A percentile compares a stretch with the other conserved stretches of the same genome.
Evolutionary conservation across 35 echinoderm and acorn worm genomes (phyloP).

Genomic region (Diadema setosum): DNA sequence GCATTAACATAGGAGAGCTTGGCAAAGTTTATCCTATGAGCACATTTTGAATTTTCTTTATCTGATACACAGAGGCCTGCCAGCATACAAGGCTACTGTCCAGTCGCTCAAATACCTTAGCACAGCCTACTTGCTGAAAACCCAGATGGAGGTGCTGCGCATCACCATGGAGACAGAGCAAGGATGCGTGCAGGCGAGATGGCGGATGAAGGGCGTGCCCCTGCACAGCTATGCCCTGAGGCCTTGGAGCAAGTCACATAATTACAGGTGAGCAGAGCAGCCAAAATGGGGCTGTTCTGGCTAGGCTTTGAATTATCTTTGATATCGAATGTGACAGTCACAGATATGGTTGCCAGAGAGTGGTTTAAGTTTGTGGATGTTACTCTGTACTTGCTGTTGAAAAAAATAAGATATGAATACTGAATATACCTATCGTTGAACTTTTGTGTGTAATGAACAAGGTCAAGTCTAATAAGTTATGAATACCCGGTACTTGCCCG

Average conservation of each 20-base stretch:
- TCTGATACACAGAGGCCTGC: conserved; percentile 70
- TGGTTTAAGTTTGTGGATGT: no score
- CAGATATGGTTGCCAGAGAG: no score
- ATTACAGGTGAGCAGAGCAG: conserved; percentile 72
- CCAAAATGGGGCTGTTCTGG: no score
- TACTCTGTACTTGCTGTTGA: no score
- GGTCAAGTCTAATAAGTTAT: no score
- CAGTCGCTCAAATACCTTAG: conserved; percentile 81
- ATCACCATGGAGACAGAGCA: conserved; percentile 72
- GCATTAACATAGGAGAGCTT: not conserved
- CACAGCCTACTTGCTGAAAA: conserved; percentile 54
- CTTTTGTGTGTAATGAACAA: no score
- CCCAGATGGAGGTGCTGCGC: conserved; percentile 73
- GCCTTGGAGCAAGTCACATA: conserved; percentile 57
- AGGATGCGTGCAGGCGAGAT: conserved; percentile 69
- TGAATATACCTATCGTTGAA: no score
- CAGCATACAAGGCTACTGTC: conserved; percentile 81
- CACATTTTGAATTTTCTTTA: not conserved
- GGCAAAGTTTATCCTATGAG: not conserved
- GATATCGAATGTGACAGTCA: no score
- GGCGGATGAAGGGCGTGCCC: conserved; percentile 80
- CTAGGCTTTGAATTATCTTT: no score
- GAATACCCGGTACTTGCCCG: no score
- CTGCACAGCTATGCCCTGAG: conserved; percentile 57
- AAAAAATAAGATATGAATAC: no score